These are phyloP conservation scores for Procambarus clarkii DNA, from an alignment of 1,140 invertebrate species.

Conservation along the genomic window DNA sequence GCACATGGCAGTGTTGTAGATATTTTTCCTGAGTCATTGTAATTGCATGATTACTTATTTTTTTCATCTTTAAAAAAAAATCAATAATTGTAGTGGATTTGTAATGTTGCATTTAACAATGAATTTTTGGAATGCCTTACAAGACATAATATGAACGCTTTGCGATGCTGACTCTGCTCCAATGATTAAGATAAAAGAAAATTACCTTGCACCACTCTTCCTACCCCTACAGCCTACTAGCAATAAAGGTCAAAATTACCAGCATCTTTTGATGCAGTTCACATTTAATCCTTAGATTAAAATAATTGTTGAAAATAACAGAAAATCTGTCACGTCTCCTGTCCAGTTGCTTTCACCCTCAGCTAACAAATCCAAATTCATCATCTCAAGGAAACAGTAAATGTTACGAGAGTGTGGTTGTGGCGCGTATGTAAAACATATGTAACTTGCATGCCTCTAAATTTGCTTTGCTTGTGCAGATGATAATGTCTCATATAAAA, in stretches of 20 bases:
- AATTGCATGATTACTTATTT: neutral
- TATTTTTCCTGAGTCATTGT: neutral
- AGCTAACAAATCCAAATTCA: conserved; percentile 29
- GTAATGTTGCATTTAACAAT: neutral
- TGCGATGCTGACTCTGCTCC: neutral
- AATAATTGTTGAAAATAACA: neutral
- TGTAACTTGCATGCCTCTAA: neutral
- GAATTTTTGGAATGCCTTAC: neutral
- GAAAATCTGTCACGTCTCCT: conserved; percentile 48
- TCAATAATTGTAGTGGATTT: neutral
- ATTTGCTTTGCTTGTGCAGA: neutral
- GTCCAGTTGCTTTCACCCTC: conserved; percentile 58
- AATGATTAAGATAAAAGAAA: neutral
- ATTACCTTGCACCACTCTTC: neutral
- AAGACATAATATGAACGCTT: neutral
- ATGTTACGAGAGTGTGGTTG: neutral
- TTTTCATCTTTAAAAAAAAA: neutral
- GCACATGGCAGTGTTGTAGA: neutral
- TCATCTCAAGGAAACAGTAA: neutral
- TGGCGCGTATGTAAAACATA: neutral
- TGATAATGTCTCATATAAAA: neutral
- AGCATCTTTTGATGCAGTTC: neutral
- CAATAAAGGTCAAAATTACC: neutral
- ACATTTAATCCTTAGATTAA: neutral
- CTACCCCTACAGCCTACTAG: neutral